Percentiles rank a stretch among this genome's conserved stretches.
These are phyloP conservation scores for Zaprionus capensis DNA, from an alignment of 1,140 invertebrate genomes.

Conservation along the genomic window DNA sequence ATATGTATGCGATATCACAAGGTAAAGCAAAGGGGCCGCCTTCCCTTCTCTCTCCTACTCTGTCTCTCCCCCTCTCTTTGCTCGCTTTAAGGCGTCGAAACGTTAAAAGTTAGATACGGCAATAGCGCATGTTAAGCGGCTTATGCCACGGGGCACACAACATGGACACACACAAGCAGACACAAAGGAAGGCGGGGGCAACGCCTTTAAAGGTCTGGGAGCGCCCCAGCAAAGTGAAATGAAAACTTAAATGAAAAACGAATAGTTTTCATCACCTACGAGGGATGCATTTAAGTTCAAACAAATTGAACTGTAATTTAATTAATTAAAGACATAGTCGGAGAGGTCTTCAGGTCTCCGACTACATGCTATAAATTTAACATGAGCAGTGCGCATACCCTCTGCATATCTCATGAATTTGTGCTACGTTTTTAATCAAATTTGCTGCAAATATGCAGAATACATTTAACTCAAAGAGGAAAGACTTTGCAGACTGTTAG, in stretches of 20 bases:
- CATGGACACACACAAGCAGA: not conserved
- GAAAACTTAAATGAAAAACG: not conserved
- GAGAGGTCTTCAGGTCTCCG: not conserved
- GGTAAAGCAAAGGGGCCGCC: slow-evolving; percentile 15
- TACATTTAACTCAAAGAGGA: not conserved
- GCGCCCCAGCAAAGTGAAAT: not conserved
- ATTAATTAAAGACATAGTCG: slow-evolving; percentile 1
- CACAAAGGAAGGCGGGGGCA: not conserved
- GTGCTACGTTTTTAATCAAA: not conserved
- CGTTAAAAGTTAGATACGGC: slow-evolving; percentile 76
- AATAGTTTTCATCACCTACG: slow-evolving; percentile 5
- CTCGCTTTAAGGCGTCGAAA: slow-evolving; percentile 72
- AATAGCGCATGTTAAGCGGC: slow-evolving; percentile 73
- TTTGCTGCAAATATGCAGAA: not conserved
- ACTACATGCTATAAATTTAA: slow-evolving; percentile 1
- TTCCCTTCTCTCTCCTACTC: slow-evolving; percentile 2
- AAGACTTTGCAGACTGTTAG: not conserved
- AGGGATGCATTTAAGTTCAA: slow-evolving; percentile 11
- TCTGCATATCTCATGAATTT: not conserved
- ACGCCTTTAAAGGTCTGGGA: slow-evolving; percentile 10
- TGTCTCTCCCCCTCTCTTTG: slow-evolving; percentile 1
- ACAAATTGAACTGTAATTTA: slow-evolving; percentile 12
- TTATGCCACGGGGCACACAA: slow-evolving; percentile 40
- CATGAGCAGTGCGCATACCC: not conserved
- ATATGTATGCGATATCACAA: slow-evolving; percentile 70